phyloP scores from a whole-genome alignment of 2,888 invertebrate genomes.

The Dilophus febrilis region DNA sequence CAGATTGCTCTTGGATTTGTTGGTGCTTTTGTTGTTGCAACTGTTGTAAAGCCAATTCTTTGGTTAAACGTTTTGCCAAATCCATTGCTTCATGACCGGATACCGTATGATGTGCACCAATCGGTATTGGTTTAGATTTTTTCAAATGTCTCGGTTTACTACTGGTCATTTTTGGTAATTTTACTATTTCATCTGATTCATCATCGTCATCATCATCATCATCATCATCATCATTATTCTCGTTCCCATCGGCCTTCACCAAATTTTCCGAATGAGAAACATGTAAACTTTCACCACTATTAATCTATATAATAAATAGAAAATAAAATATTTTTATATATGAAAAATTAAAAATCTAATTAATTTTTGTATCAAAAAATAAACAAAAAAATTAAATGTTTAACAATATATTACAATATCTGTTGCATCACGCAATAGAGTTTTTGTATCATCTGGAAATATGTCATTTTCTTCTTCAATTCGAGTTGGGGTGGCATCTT shows the following conservation, averaged over 20 bases:
- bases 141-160: slow-evolving; percentile 31
- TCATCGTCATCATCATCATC: background rate
- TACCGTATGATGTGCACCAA: slow-evolving; percentile 49
- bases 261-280: background rate
- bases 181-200: slow-evolving; percentile 13
- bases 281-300: no score
- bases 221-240: no score
- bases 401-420: background rate
- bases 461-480: slow-evolving; percentile 58
- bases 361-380: background rate
- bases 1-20: background rate
- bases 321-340: no score
- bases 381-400: background rate
- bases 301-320: no score
- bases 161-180: slow-evolving; percentile 22
- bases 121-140: slow-evolving; percentile 59
- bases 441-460: slow-evolving; percentile 17
- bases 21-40: slow-evolving; percentile 13
- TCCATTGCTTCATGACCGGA: slow-evolving; percentile 66
- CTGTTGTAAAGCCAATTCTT: slow-evolving; percentile 36
- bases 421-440: slow-evolving; percentile 7
- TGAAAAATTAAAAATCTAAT: background rate
- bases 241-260: no score
- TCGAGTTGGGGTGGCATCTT: slow-evolving; percentile 43
- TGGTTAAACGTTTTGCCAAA: slow-evolving; percentile 50